phyloP scores from a whole-genome alignment of 2,888 invertebrate genomes.

The Megalurothrips usitatus region DNA sequence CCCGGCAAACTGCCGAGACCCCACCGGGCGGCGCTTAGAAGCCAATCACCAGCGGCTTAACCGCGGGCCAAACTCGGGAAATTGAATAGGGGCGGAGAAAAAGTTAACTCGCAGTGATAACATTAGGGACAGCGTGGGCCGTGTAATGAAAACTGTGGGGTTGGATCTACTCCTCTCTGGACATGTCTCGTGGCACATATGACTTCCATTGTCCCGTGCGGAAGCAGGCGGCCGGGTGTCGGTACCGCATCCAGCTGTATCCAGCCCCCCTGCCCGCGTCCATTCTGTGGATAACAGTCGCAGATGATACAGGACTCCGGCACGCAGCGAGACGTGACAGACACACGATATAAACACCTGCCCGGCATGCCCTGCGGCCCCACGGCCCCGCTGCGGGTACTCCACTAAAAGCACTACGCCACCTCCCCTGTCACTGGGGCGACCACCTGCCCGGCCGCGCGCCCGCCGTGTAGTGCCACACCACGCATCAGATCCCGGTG shows the following conservation, averaged over 20 bases:
- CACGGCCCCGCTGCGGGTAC: too few species aligned
- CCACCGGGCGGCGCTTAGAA: neutral
- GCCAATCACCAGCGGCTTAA: neutral
- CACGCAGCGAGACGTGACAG: neutral
- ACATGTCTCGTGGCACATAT: too few species aligned
- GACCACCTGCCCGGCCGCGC: neutral
- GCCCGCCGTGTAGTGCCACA: neutral
- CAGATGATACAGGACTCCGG: too few species aligned
- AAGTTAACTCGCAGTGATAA: neutral
- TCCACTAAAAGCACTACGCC: neutral
- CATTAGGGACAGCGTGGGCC: too few species aligned
- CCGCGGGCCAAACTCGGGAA: neutral
- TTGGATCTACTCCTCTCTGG: too few species aligned
- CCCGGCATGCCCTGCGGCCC: neutral
- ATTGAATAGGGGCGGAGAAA: neutral
- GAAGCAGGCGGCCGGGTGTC: too few species aligned
- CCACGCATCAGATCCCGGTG: neutral
- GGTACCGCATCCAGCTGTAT: neutral
- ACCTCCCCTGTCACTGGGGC: neutral
- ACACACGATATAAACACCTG: constrained; percentile 13
- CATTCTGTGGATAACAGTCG: neutral
- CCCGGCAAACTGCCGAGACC: neutral
- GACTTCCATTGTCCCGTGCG: too few species aligned
- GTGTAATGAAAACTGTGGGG: too few species aligned
- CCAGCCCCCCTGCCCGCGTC: neutral